Base-by-base conservation (phyloP, 2,113 vertebrate genomes). In the Petroica traversi region DNA sequence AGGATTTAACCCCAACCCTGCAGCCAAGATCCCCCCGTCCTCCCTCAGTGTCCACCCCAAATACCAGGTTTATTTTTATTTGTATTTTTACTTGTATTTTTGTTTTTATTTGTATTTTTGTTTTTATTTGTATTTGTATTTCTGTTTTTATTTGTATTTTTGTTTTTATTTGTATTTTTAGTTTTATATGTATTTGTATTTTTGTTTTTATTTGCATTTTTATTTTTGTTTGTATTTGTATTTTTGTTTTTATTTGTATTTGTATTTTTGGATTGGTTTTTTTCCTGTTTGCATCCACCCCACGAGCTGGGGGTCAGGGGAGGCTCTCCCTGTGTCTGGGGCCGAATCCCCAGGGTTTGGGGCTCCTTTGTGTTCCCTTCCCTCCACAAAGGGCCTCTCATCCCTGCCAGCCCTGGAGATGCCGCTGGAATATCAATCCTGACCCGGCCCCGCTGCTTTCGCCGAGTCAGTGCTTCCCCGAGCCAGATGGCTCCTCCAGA, bases 381-480 rank as follows among this genome's bases (percentile, higher is more conserved):
- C 45, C 3, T 13, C 6, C 15, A 96, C 96, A 97, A 96, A 95
- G 73, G 80, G 93, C 95, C 89, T 92, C 92, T 89, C 72, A 81
- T 79, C 72, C 14, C 72, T 0, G 15, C 43, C 86, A 38, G 86
- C 79, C 79, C 93, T 36, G 0, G 9, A 54, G 93, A 95, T 96
- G 96, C 95, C 59, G 89, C 89, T 89, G 95, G 96, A 97, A 97
- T 97, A 95, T 86, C 73, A 92, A 97, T 95, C 36, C 80, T 20
- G 2, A 23, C 52, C 67, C 31, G 1, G n/a, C 52, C 81, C 5
- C 0, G 7, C 82, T 72, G 0, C 61, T 88, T 78, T 33, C 0
- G 52, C 93, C 16, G 6, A 85, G 85, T 75, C 91, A 76, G 82
- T 33, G 57, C 68, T 85, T 88, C 86, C 89, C 55, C 8, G 4